Conservation (phyloP, 1,140 invertebrate genomes). For the Cylas formicarius region DNA sequence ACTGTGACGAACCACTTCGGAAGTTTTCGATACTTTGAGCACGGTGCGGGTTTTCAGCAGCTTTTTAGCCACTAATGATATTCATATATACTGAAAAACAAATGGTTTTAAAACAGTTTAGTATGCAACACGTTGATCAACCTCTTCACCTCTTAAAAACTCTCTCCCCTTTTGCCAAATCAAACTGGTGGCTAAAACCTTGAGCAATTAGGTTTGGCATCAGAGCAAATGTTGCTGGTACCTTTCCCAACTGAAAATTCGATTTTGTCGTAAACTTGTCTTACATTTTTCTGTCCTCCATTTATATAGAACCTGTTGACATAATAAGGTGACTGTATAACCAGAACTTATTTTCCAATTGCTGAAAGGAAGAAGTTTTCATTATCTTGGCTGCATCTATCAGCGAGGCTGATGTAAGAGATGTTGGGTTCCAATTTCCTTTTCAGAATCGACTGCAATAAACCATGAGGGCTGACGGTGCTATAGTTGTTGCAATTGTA, state of each 20-base stretch:
- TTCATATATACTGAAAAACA: too few species aligned
- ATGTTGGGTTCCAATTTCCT: constrained; percentile 54
- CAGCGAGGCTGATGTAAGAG: constrained; percentile 71
- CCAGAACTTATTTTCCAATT: constrained; percentile 62
- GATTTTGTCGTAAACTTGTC: constrained; percentile 66
- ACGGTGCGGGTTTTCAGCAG: too few species aligned
- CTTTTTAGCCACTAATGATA: too few species aligned
- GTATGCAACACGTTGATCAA: too few species aligned
- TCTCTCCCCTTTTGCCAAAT: too few species aligned
- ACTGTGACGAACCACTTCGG: too few species aligned
- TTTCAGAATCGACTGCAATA: constrained; percentile 62
- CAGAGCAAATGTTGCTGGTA: constrained; percentile 78
- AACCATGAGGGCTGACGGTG: constrained; percentile 77
- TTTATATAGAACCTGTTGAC: constrained; percentile 61
- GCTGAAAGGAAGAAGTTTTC: constrained; percentile 57
- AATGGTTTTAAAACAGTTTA: too few species aligned
- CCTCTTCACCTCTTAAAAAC: too few species aligned
- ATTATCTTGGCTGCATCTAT: constrained; percentile 61
- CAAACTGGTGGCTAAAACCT: too few species aligned
- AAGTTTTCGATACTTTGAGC: too few species aligned
- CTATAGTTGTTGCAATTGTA: constrained; percentile 90
- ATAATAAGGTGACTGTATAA: neutral
- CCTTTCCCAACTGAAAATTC: constrained; percentile 76
- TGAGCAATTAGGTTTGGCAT: too few species aligned
- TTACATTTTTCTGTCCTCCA: constrained; percentile 68